Evolutionary conservation across 2,113 vertebrate genomes (phyloP), one percentile per base, ranked within the genome.

Genomic region (Isurus oxyrinchus): DNA sequence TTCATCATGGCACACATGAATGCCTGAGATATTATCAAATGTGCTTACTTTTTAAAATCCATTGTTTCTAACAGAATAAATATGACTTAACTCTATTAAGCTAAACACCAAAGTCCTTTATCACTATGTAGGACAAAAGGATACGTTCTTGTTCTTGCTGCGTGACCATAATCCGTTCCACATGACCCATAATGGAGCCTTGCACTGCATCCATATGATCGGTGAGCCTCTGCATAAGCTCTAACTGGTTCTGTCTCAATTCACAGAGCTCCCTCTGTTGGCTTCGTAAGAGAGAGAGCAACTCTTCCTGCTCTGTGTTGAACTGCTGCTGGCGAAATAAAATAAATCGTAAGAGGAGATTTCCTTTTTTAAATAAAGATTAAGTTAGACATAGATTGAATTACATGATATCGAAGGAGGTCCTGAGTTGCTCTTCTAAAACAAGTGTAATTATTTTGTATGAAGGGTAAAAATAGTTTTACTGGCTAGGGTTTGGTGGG

Each of bases 91-190:
- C 44, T 95, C 49, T 13, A 72, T 95, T 27, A 49, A 95, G 67
- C 67, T 35, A 72, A 95, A 95, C 44, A 95, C 6, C 10, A 2
- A 5, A 27, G 40, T 61, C 61, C 11, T 21, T 94, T 35, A 23
- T 8, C 44, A 95, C 25, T 31, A 13, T 53, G 63, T 72, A 67
- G 91, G 13, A 79, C 57, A 87, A 97, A 98, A 98, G 98, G 99
- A 99, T 99, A 99, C 99, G 99, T 93, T 99, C 98, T 81, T 99
- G 99, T 96, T 99, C 98, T 84, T 99, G 99, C 96, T 99, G 98
- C 49, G 98, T 98, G 96, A 98, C 98, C 1, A 99, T 97, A 81
- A 98, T 98, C 8, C 98, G 98, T 96, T 99, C 99, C 2, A 99
- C 97, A 0, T 99, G 99, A 95, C 98, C 98, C 97, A 98, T 98